Percentiles rank a stretch among this genome's conserved stretches.
Conservation (phyloP, 1,140 invertebrate species). For the Glossosoma conforme region DNA sequence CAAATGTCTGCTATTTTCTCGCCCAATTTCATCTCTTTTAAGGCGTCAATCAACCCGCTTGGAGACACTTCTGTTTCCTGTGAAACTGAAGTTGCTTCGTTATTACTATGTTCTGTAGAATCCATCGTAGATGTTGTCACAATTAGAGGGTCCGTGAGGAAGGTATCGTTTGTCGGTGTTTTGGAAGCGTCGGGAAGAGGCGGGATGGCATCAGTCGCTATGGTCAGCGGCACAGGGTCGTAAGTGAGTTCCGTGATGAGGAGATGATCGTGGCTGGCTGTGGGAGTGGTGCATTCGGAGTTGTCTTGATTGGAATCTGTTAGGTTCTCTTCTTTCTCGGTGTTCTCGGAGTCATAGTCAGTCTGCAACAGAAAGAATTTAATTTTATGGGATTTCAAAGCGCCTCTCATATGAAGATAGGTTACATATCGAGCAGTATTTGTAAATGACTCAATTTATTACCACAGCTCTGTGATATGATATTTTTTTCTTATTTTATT, state of each 20-base stretch:
- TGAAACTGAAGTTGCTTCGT: too few relatives aligned
- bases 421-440: slow-evolving; percentile 11
- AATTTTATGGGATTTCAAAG: slow-evolving; percentile 1
- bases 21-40: too few relatives aligned
- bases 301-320: slow-evolving; percentile 51
- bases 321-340: slow-evolving; percentile 48
- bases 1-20: too few relatives aligned
- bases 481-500: too few relatives aligned
- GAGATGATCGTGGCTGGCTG: slow-evolving; percentile 44
- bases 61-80: too few relatives aligned
- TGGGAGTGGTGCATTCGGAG: slow-evolving; percentile 49
- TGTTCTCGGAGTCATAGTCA: slow-evolving; percentile 48
- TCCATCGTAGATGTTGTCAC: too few relatives aligned
- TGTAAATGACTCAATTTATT: background rate
- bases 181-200: slow-evolving; percentile 8
- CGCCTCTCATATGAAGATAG: background rate
- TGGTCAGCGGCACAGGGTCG: slow-evolving; percentile 33
- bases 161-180: slow-evolving; percentile 28
- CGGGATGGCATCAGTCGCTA: background rate
- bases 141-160: slow-evolving; percentile 9
- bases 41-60: too few relatives aligned
- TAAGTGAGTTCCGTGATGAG: slow-evolving; percentile 40
- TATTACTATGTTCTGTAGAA: too few relatives aligned
- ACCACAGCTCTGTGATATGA: too few relatives aligned
- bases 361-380: slow-evolving; percentile 23